Evolutionary conservation across 2,797 vertebrate genomes (phyloP), one percentile per base, ranked within the genome.

Genomic region (Acipenser ruthenus): DNA sequence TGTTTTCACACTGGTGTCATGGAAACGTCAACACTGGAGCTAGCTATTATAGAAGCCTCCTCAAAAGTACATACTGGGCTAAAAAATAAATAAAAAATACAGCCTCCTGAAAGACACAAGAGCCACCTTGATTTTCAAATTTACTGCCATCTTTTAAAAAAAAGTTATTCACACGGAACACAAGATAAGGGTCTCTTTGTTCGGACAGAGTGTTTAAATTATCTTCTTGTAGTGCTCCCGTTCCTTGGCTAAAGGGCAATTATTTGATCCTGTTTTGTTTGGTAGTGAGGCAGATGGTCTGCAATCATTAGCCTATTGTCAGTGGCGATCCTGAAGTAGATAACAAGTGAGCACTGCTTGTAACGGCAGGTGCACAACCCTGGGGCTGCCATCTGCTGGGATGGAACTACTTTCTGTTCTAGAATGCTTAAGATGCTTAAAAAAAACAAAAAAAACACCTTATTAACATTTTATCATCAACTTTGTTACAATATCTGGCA

Each of bases 261-360:
- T 70, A 71, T 8, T 70, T 67, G 69, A 49, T 68, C 48, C 73
- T 67, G 51, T 73, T 81, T 68, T 78, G 84, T 82, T 81, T 77
- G 79, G 80, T 84, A 83, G 52, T 51, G 67, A 78, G 72, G 88
- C 92, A 92, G 88, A 91, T 89, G 85, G 87, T 75, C 84, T 83
- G 87, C 84, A 79, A 85, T 89, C 90, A 93, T 91, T 89, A 88
- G 86, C 80, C 85, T 88, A 89, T 91, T 90, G 88, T 92, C 88
- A 90, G 82, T 87, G 88, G 79, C 10, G 68, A 82, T 76, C 83
- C 89, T 82, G 83, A 86, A 86, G 84, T 83, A 82, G 87, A 89
- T 89, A 87, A 88, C 88, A 79, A 88, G 85, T 75, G 83, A 79
- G 70, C 71, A 79, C 68, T 82, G 85, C 89, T 89, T 85, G 80